Evolutionary conservation across 1,140 invertebrate species (phyloP).

Genomic region (Pristionchus pacificus): DNA sequence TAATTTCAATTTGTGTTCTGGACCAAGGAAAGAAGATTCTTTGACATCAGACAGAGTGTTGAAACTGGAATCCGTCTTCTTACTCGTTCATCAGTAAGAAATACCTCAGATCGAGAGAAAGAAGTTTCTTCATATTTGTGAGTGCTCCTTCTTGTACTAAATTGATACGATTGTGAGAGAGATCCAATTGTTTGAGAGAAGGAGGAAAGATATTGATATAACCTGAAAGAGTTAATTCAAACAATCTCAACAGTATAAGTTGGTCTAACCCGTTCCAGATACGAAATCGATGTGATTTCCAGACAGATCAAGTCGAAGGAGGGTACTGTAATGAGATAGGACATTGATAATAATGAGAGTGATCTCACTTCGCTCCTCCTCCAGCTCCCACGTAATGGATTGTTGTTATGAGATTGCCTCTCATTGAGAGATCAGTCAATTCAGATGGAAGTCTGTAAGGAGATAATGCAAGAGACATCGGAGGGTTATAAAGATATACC

Average conservation of each 20-base stretch:
- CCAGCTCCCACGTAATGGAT: conserved; percentile 28
- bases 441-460: conserved; percentile 25
- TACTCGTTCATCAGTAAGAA: background rate
- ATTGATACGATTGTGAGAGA: conserved; percentile 21
- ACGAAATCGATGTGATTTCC: conserved; percentile 33
- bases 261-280: conserved; percentile 19
- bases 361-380: conserved; percentile 12
- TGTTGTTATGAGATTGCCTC: conserved; percentile 27
- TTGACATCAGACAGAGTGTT: conserved; percentile 30
- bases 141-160: conserved; percentile 31
- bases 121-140: conserved; percentile 24
- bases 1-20: conserved; percentile 19
- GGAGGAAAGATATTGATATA: conserved; percentile 32
- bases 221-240: no score
- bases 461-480: no score
- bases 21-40: conserved; percentile 16
- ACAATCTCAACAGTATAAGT: no score
- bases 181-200: conserved; percentile 26
- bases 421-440: conserved; percentile 32
- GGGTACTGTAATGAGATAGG: conserved; percentile 12
- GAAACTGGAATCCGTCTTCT: conserved; percentile 19
- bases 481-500: no score
- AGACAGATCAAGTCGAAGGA: conserved; percentile 31
- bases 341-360: background rate
- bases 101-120: conserved; percentile 33